Evolutionary conservation across 2,888 invertebrate genomes (phyloP), one percentile per base, ranked within the genome.

Genomic region (Tachina grossa): DNA sequence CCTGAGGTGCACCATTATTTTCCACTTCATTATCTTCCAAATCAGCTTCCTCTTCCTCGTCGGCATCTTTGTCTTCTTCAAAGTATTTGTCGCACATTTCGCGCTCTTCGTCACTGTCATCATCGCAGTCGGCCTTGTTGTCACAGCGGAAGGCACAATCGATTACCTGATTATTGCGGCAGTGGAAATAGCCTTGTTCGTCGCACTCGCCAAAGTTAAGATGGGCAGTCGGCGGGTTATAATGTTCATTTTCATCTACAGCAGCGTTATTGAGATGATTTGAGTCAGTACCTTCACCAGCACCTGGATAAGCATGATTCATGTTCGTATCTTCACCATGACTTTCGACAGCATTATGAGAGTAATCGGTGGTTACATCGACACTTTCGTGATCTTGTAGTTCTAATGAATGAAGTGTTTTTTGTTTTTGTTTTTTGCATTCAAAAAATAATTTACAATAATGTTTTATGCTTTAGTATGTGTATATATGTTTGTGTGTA

Each of bases 91-190:
- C 39, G 41, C 76, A 75, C 66, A 81, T 84, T 43, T 63, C 79
- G 5, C 14, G 13, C 4, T 83, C 77, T 53, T 83, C 83, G 11
- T 83, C 83, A 45, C 72, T 74, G 5, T 63, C 87, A 11, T 68
- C 75, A 45, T 66, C 69, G 79, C 71, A 76, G 41, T 87, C 79
- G 41, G 16, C 45, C 31, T 84, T 75, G 22, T 81, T 49, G 45
- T 79, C 77, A 53, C 76, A 57, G 43, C 63, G 81, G 53, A 49
- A 79, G 14, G 63, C 31, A n/a, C 94, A 92, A 49, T 93, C 93
- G 84, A 96, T 95, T 88, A 96, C 95, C 9, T 93, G 93, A 1
- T 95, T 89, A 79, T 94, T 94, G n/a, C 88, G 90, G 90, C 97
- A 97, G 85, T 94, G 93, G 93, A 94, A 96, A 88, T 95, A 93